A percentile compares a stretch with the other conserved stretches of the same genome.
phyloP scores from a whole-genome alignment of 2,888 invertebrate genomes.

The Polietes domitor region DNA sequence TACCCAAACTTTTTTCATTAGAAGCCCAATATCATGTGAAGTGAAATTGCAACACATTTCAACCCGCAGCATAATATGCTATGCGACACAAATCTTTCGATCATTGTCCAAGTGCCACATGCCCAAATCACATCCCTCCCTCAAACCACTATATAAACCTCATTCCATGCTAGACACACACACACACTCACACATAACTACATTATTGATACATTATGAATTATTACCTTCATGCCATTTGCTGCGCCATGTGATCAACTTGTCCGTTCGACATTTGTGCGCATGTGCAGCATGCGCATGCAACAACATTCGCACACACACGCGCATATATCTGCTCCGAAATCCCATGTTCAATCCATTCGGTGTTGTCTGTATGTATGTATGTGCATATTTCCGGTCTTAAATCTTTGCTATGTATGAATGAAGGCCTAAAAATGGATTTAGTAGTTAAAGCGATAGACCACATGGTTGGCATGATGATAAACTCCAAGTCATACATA shows the following conservation, averaged over 20 bases:
- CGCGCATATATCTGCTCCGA: too few species aligned
- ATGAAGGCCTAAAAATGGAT: constrained; percentile 41
- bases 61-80: neutral
- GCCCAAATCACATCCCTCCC: neutral
- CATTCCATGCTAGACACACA: neutral
- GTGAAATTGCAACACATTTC: too few species aligned
- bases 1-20: too few species aligned
- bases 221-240: constrained; percentile 58
- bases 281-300: constrained; percentile 27
- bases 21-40: too few species aligned
- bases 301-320: neutral
- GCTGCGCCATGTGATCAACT: constrained; percentile 60
- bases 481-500: constrained; percentile 61
- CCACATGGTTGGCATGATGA: constrained; percentile 66
- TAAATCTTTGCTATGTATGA: constrained; percentile 55
- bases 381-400: constrained; percentile 65
- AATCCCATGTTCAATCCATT: too few species aligned
- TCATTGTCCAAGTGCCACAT: neutral
- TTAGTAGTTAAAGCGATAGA: constrained; percentile 61
- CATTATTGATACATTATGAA: constrained; percentile 59
- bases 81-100: neutral
- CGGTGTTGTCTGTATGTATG: neutral
- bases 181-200: neutral
- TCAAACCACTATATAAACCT: neutral
- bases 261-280: constrained; percentile 46